These are phyloP conservation scores for Stomatorhinus ivindoensis DNA, from an alignment of 2,113 vertebrate genomes.

Conservation along the genomic window DNA sequence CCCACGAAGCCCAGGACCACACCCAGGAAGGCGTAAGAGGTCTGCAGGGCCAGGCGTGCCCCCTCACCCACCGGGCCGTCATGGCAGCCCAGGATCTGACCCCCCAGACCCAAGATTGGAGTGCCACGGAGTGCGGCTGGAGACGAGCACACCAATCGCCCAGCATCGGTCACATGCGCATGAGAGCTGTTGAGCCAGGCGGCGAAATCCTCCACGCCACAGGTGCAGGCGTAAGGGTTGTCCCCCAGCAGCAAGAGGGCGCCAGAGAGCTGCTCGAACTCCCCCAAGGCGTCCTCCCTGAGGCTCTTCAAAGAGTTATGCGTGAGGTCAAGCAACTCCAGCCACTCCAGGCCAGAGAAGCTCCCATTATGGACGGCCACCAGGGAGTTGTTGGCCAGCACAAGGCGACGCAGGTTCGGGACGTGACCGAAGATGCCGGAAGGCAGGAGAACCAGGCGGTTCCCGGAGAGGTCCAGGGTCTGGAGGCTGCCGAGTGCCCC, in stretches of 20 bases:
- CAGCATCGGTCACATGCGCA: conserved; percentile 44
- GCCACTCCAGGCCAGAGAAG: conserved; percentile 51
- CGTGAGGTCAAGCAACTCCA: conserved; percentile 56
- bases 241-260: conserved; percentile 51
- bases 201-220: conserved; percentile 49
- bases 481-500: conserved; percentile 46
- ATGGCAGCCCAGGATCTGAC: conserved; percentile 48
- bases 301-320: conserved; percentile 52
- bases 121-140: conserved; percentile 38
- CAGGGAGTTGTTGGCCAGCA: conserved; percentile 61
- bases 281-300: conserved; percentile 41
- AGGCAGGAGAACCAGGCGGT: conserved; percentile 44
- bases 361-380: conserved; percentile 52
- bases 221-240: conserved; percentile 62
- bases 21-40: conserved; percentile 63
- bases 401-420: conserved; percentile 42
- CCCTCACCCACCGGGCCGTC: conserved; percentile 36
- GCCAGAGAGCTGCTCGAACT: conserved; percentile 44
- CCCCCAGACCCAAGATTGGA: conserved; percentile 35
- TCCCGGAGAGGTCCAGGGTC: conserved; percentile 51
- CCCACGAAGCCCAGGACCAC: conserved; percentile 65
- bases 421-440: conserved; percentile 46
- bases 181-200: conserved; percentile 55
- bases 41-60: conserved; percentile 51
- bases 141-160: conserved; percentile 48